Conservation (phyloP, 2,888 invertebrate genomes). For the Drosophila mimica region DNA sequence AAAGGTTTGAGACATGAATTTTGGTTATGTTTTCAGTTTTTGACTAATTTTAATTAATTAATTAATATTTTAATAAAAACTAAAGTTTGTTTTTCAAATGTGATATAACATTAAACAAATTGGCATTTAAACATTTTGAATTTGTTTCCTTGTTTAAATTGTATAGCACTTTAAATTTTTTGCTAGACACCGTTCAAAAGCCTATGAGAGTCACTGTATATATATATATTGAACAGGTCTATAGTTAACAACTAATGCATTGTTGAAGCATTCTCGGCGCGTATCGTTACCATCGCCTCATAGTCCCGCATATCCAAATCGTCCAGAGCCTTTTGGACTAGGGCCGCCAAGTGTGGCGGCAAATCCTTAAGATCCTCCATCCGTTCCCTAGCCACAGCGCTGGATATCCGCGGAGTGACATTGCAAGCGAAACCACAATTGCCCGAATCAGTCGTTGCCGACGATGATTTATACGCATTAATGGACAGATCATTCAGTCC, state of each 20-base stretch:
- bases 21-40: too few relatives aligned
- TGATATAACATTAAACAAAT: too few relatives aligned
- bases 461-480: slow-evolving; percentile 76
- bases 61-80: too few relatives aligned
- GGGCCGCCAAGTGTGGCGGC: slow-evolving; percentile 87
- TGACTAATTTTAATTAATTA: too few relatives aligned
- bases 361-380: slow-evolving; percentile 85
- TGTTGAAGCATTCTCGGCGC: slow-evolving; percentile 55
- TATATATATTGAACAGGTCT: slow-evolving; percentile 38
- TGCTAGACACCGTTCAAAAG: too few relatives aligned
- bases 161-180: too few relatives aligned
- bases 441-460: slow-evolving; percentile 80
- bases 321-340: slow-evolving; percentile 87
- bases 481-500: slow-evolving; percentile 73
- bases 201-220: too few relatives aligned
- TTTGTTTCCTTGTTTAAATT: too few relatives aligned
- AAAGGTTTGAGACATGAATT: too few relatives aligned
- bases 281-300: slow-evolving; percentile 77
- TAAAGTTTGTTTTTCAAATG: too few relatives aligned
- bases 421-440: slow-evolving; percentile 55
- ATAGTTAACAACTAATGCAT: slow-evolving; percentile 31
- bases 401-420: slow-evolving; percentile 71
- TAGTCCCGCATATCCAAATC: slow-evolving; percentile 84
- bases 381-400: slow-evolving; percentile 83
- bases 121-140: too few relatives aligned